A percentile compares a stretch with the other conserved stretches of the same genome.
Evolutionary conservation across 2,797 vertebrate genomes (phyloP).

Genomic region (Sebastes steindachneri): DNA sequence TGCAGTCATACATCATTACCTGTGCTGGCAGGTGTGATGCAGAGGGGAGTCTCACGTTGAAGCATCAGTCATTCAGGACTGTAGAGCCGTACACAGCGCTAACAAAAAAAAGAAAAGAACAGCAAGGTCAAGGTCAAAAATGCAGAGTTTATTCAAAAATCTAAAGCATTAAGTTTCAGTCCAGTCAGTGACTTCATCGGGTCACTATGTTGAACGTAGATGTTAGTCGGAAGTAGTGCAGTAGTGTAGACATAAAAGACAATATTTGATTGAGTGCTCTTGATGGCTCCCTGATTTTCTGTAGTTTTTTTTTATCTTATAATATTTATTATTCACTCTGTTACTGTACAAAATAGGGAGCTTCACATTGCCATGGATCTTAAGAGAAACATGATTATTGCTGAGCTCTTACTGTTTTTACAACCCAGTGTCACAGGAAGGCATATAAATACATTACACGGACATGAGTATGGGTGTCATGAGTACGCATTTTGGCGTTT

Average conservation of each 20-base stretch:
- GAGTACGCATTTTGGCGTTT: too few relatives aligned
- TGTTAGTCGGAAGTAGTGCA: not conserved
- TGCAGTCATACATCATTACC: constrained; percentile 46
- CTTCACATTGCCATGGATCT: not conserved
- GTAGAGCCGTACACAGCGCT: not conserved
- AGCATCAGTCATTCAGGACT: constrained; percentile 24
- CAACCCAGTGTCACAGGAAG: too few relatives aligned
- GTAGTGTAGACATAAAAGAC: not conserved
- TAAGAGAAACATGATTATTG: not conserved
- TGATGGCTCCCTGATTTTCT: not conserved
- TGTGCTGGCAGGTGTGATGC: constrained; percentile 47
- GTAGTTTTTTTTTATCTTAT: not conserved
- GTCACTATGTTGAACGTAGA: not conserved
- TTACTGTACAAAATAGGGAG: not conserved
- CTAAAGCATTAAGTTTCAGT: not conserved
- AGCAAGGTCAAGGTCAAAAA: not conserved
- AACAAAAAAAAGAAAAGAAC: not conserved
- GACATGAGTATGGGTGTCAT: not conserved
- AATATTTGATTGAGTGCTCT: not conserved
- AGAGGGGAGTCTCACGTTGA: constrained; percentile 14
- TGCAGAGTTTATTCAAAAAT: not conserved
- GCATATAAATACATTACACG: too few relatives aligned
- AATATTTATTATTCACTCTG: not conserved
- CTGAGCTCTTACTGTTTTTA: not conserved
- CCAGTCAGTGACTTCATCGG: not conserved